Conservation (phyloP, 1,140 invertebrate species). For the Condylostylus longicornis region DNA sequence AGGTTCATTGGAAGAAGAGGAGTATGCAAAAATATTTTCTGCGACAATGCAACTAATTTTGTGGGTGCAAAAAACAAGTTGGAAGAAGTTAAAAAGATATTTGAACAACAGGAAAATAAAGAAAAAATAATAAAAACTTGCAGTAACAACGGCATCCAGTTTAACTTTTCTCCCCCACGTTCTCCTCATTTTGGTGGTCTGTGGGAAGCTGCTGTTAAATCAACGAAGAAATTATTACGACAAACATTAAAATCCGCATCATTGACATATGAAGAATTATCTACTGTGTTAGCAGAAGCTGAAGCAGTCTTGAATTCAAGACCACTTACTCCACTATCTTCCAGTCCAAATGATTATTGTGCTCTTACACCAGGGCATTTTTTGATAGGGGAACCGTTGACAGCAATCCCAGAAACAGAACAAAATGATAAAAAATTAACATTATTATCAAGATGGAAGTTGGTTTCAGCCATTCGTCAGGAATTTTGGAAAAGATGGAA, state of each 20-base stretch:
- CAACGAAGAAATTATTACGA: too few relatives aligned
- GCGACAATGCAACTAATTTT: slow-evolving; percentile 26
- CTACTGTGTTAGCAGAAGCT: slow-evolving; percentile 14
- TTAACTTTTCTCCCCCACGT: not conserved
- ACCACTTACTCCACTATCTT: slow-evolving; percentile 13
- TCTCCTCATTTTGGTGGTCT: slow-evolving; percentile 17
- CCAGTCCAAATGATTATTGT: slow-evolving; percentile 7
- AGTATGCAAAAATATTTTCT: slow-evolving; percentile 10
- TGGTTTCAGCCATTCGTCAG: not conserved
- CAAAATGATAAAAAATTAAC: not conserved
- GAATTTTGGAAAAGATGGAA: slow-evolving; percentile 17
- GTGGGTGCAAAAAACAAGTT: slow-evolving; percentile 14
- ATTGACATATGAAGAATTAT: slow-evolving; percentile 16
- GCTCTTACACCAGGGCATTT: slow-evolving; percentile 12
- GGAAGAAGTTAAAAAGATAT: not conserved
- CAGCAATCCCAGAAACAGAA: slow-evolving; percentile 8
- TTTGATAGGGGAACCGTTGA: slow-evolving; percentile 10
- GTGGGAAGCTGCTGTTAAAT: slow-evolving; percentile 18
- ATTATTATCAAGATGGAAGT: not conserved
- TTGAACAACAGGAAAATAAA: not conserved
- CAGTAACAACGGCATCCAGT: not conserved
- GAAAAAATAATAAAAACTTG: not conserved
- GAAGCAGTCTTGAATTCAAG: slow-evolving; percentile 18
- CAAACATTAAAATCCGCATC: slow-evolving; percentile 13
- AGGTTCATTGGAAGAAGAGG: slow-evolving; percentile 11